phyloP scores from a whole-genome alignment of 2,797 vertebrate species.

The Hydrolagus colliei region DNA sequence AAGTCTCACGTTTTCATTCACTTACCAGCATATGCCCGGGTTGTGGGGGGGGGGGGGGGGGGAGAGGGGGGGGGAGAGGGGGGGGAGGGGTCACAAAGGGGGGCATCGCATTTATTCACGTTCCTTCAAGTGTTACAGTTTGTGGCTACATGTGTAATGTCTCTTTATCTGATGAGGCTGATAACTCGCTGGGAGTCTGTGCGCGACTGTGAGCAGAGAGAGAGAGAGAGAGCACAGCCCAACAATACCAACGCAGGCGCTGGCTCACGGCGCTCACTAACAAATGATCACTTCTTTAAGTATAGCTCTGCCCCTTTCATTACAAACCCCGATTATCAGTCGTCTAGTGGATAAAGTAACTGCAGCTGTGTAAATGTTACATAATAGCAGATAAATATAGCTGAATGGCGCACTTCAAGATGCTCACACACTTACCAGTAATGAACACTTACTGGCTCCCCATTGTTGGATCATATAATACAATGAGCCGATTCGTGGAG shows the following conservation, averaged over 20 bases:
- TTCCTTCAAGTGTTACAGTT: too few species aligned
- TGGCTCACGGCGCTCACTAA: conserved; percentile 5
- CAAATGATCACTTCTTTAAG: conserved; percentile 29
- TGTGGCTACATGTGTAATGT: too few species aligned
- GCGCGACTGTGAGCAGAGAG: background rate
- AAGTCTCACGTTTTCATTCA: background rate
- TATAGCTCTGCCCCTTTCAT: conserved; percentile 26
- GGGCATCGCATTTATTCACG: background rate
- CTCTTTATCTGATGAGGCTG: too few species aligned
- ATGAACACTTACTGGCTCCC: conserved; percentile 23
- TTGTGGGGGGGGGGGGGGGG: background rate
- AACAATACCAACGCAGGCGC: conserved; percentile 18
- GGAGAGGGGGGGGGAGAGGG: background rate
- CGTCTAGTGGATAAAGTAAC: conserved; percentile 32
- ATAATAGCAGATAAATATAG: conserved; percentile 33
- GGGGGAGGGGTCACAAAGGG: background rate
- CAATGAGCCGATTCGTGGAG: conserved; percentile 24
- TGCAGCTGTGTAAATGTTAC: conserved; percentile 32
- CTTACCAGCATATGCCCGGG: background rate
- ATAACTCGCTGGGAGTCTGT: too few species aligned
- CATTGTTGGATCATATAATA: conserved; percentile 25
- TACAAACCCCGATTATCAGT: conserved; percentile 27
- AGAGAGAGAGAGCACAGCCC: background rate
- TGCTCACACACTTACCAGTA: conserved; percentile 25
- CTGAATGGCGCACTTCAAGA: conserved; percentile 29